phyloP scores from a whole-genome alignment of 2,113 vertebrate genomes.

The Otolemur garnettii region DNA sequence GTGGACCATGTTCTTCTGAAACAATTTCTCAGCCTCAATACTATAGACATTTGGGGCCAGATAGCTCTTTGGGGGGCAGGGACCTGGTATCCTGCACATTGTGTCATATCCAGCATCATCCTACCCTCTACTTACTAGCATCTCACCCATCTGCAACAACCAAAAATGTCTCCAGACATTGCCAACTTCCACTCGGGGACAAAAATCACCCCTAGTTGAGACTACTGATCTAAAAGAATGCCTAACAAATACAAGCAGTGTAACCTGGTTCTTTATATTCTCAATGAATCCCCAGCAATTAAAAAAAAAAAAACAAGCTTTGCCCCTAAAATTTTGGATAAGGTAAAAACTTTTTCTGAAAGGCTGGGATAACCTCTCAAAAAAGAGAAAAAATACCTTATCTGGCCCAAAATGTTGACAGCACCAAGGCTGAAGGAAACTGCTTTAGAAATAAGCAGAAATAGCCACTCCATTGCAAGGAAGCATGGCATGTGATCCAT shows the following conservation, averaged over 20 bases:
- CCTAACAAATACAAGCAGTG: too few species aligned
- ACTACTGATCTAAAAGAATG: not conserved
- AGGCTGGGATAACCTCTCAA: not conserved
- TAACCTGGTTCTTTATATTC: too few species aligned
- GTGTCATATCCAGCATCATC: not conserved
- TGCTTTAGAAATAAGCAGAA: not conserved
- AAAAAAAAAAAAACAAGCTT: not conserved
- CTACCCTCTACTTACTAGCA: not conserved
- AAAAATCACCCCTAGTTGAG: not conserved
- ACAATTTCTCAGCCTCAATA: not conserved
- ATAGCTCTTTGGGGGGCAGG: not conserved
- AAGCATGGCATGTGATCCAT: not conserved
- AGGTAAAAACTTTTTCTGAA: not conserved
- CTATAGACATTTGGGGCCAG: not conserved
- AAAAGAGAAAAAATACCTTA: not conserved
- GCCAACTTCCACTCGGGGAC: not conserved
- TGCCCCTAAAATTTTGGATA: not conserved
- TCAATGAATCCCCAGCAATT: too few species aligned
- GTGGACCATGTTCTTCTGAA: not conserved
- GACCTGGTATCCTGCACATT: too few species aligned
- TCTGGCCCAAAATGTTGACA: not conserved
- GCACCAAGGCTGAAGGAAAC: not conserved
- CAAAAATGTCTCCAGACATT: slow-evolving; percentile 5
- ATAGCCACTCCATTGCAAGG: not conserved
- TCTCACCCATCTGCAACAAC: not conserved